Evolutionary conservation across 1,140 invertebrate genomes (phyloP).

Genomic region (Lerema accius): DNA sequence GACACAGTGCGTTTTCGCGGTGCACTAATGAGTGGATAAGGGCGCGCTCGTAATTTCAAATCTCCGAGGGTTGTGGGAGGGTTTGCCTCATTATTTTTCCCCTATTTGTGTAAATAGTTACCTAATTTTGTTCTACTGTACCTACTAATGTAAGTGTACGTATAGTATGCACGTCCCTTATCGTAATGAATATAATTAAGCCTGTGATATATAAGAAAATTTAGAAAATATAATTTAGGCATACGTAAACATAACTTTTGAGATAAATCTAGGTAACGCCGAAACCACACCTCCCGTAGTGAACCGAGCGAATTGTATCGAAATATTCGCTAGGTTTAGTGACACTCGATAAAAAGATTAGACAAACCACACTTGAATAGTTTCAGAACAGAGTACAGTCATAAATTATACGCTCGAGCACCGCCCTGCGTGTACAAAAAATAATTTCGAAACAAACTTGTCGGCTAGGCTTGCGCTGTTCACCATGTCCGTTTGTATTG

Average conservation of each 20-base stretch:
- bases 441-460: slow-evolving; percentile 14
- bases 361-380: slow-evolving; percentile 11
- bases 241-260: slow-evolving; percentile 25
- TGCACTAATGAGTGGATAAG: slow-evolving; percentile 67
- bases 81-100: slow-evolving; percentile 80
- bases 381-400: slow-evolving; percentile 11
- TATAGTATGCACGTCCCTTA: slow-evolving; percentile 81
- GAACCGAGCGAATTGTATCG: neutral
- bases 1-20: slow-evolving; percentile 49
- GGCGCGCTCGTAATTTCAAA: slow-evolving; percentile 70
- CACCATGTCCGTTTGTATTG: slow-evolving; percentile 9
- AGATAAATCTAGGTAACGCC: slow-evolving; percentile 19
- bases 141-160: slow-evolving; percentile 72
- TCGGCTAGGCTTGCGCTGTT: neutral
- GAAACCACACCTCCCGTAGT: slow-evolving; percentile 6
- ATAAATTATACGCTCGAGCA: slow-evolving; percentile 21
- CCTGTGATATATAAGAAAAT: slow-evolving; percentile 80
- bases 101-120: slow-evolving; percentile 82
- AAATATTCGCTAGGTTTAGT: slow-evolving; percentile 16
- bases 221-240: slow-evolving; percentile 53
- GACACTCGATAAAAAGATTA: neutral
- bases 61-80: slow-evolving; percentile 80
- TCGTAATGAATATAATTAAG: slow-evolving; percentile 77
- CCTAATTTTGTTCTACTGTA: slow-evolving; percentile 73
- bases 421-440: slow-evolving; percentile 19